These are phyloP conservation scores for Myodes glareolus DNA, from an alignment of 2,113 vertebrate species.

Conservation along the genomic window DNA sequence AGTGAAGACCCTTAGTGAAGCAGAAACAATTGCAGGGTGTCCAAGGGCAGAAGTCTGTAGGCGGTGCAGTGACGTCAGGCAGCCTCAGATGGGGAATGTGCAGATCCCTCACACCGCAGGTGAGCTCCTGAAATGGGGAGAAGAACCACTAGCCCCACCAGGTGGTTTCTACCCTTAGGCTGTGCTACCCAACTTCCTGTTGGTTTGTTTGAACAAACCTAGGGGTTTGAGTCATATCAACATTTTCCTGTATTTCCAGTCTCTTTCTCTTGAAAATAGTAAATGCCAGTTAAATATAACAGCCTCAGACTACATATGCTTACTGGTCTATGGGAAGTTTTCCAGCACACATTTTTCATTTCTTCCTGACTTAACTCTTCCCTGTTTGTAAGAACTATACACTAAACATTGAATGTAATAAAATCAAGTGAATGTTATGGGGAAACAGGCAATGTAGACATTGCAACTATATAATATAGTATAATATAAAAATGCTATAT, in stretches of 20 bases:
- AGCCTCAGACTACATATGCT: not conserved
- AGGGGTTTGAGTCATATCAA: not conserved
- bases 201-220: not conserved
- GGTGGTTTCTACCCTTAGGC: not conserved
- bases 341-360: not conserved
- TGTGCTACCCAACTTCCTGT: not conserved
- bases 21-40: not conserved
- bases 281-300: not conserved
- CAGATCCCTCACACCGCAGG: not conserved
- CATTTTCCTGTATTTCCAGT: not conserved
- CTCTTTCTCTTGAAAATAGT: not conserved
- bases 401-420: not conserved
- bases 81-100: rapidly evolving
- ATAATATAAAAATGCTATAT: no score
- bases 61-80: not conserved
- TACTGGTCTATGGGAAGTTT: not conserved
- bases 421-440: not conserved
- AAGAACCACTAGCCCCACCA: not conserved
- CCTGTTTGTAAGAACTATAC: not conserved
- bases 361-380: not conserved
- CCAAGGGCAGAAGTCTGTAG: not conserved
- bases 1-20: not conserved
- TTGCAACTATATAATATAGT: no score
- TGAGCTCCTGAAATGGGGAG: not conserved
- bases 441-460: not conserved